phyloP scores from a whole-genome alignment of 1,140 invertebrate species.

The Aphaenogaster rudis region DNA sequence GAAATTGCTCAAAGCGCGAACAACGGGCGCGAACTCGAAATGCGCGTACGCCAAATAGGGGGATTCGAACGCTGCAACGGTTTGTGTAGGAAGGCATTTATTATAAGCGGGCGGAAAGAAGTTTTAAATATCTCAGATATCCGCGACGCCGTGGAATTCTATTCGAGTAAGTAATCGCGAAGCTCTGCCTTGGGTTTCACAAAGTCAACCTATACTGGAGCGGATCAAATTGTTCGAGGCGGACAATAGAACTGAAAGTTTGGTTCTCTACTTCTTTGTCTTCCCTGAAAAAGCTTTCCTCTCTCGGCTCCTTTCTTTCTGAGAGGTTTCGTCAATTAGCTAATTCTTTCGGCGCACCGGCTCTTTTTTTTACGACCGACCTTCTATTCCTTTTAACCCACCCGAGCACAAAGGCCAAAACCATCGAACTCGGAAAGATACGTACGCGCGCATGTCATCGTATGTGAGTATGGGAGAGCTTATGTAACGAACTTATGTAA shows the following conservation, averaged over 20 bases:
- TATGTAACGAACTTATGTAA: background rate
- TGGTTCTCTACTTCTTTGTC: constrained; percentile 67
- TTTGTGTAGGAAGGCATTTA: background rate
- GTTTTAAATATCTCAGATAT: constrained; percentile 42
- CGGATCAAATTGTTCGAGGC: constrained; percentile 65
- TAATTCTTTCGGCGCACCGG: constrained; percentile 74
- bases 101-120: constrained; percentile 1
- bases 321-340: constrained; percentile 79
- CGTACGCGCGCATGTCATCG: constrained; percentile 36
- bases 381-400: constrained; percentile 69
- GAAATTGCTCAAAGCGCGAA: constrained; percentile 25
- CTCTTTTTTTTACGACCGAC: constrained; percentile 63
- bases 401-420: constrained; percentile 49
- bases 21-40: constrained; percentile 7
- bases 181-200: constrained; percentile 61
- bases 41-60: constrained; percentile 26
- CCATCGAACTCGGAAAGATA: constrained; percentile 50
- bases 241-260: constrained; percentile 69
- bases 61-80: background rate
- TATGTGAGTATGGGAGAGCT: background rate
- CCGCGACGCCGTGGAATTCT: constrained; percentile 43
- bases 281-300: constrained; percentile 55
- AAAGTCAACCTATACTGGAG: constrained; percentile 63
- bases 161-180: constrained; percentile 39
- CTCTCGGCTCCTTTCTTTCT: constrained; percentile 47